Evolutionary conservation across 2,113 vertebrate genomes (phyloP), one percentile per base, ranked within the genome.

Genomic region (Dicerorhinus sumatrensis): DNA sequence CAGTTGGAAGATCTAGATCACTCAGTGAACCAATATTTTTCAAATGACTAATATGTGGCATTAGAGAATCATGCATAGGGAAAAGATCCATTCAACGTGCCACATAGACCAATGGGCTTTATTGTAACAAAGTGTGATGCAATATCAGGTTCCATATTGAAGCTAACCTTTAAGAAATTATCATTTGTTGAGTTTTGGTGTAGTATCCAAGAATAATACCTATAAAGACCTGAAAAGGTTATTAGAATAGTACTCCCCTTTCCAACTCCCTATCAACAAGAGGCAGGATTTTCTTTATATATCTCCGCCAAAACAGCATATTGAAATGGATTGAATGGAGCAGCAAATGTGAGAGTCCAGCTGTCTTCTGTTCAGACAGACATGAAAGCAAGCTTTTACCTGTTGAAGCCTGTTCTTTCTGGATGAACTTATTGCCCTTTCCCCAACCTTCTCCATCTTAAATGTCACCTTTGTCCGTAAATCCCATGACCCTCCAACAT

Each of bases 381-480:
- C 31, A 0, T 7, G 48, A 60, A 69, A 48, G 87, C 25, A 23
- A 17, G 39, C 7, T 67, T 67, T 48, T 9, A 42, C 69, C 87
- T 36, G 31, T 36, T 8, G 18, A 39, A 42, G 72, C 21, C 0
- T 12, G 4, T 18, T 39, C 54, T 5, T 36, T 58, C 31, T 60
- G 10, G 14, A 1, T 33, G 67, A 65, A 60, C 20, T 20, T 2
- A 8, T 0, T 5, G 8, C 56, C 21, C 12, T 21, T 2, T 42
- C 18, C 51, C 36, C 31, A 14, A 2, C 42, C 18, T 16, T 75
- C 62, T 91, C 18, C 17, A 2, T 69, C 31, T 62, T 46, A 3
- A 60, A 9, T 1, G 1, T 14, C 60, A 39, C 39, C 36, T 20
- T 56, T 16, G 2, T 13, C 31, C 2, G 0, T 31, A 48, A 6